Conservation (phyloP, 2,113 vertebrate genomes). For the Ahaetulla prasina region DNA sequence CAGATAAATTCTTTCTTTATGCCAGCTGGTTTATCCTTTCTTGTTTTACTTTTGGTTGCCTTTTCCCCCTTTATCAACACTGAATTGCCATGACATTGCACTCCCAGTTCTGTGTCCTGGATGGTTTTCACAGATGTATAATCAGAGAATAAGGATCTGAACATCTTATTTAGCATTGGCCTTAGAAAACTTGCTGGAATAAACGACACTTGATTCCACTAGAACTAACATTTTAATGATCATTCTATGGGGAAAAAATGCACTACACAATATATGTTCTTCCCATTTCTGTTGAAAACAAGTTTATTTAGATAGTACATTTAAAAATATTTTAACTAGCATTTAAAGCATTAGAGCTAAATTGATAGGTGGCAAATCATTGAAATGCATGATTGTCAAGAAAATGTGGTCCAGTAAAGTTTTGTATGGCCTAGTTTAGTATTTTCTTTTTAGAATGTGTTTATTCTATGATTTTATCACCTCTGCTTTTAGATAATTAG, state of each 20-base stretch:
- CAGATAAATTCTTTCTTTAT: not conserved
- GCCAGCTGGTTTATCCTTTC: not conserved
- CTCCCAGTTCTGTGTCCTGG: not conserved
- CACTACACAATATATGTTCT: not conserved
- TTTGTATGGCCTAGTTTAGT: constrained; percentile 53
- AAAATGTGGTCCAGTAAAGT: constrained; percentile 59
- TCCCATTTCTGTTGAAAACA: constrained; percentile 40
- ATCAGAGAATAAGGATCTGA: constrained; percentile 23
- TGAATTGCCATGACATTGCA: not conserved
- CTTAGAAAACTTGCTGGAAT: constrained; percentile 24
- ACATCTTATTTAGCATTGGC: constrained; percentile 22
- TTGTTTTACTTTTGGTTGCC: not conserved
- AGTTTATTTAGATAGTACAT: constrained; percentile 45
- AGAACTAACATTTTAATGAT: constrained; percentile 3
- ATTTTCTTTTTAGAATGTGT: constrained; percentile 56
- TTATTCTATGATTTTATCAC: constrained; percentile 60
- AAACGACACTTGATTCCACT: not conserved
- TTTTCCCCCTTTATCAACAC: not conserved
- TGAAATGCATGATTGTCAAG: constrained; percentile 62
- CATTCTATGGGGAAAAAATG: constrained; percentile 15
- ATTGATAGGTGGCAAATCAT: constrained; percentile 53
- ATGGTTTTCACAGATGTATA: not conserved
- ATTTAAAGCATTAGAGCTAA: constrained; percentile 49
- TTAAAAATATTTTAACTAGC: constrained; percentile 42
- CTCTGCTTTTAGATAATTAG: constrained; percentile 59